Percentiles rank a stretch among this genome's conserved stretches.
phyloP scores from a whole-genome alignment of 1,140 invertebrate genomes.

The Trachymyrmex cornetzi region DNA sequence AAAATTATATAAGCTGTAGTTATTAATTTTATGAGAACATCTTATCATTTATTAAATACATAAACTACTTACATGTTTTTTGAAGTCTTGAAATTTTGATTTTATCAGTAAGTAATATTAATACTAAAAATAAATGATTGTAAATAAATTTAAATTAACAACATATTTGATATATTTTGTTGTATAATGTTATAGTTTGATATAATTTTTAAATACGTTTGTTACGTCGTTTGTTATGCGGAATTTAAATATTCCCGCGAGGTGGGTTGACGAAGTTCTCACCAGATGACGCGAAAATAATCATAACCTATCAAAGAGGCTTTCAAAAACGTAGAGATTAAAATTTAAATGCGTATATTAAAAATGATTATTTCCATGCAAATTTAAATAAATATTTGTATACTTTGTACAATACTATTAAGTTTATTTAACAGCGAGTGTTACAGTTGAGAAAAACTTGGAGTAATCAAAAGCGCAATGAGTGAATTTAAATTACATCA shows the following conservation, averaged over 20 bases:
- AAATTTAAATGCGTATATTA: neutral
- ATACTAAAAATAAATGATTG: no score
- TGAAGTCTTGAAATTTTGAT: neutral
- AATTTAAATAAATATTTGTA: conserved; percentile 8
- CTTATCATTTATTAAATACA: neutral
- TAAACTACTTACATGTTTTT: neutral
- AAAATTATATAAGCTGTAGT: neutral
- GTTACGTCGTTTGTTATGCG: no score
- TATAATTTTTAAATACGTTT: neutral
- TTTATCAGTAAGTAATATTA: no score
- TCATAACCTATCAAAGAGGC: conserved; percentile 21
- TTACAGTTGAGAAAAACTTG: neutral
- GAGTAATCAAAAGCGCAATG: conserved; percentile 79
- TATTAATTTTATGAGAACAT: neutral
- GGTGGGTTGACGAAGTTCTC: no score
- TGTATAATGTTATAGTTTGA: no score
- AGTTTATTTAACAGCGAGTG: neutral
- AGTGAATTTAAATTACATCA: conserved; percentile 87
- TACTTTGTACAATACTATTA: conserved; percentile 9
- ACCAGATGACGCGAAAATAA: no score
- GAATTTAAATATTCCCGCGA: no score
- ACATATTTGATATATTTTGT: no score
- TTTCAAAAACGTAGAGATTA: conserved; percentile 19
- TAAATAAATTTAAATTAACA: no score
- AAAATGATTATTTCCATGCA: neutral